phyloP scores from a whole-genome alignment of 2,888 invertebrate genomes.

The Platycheirus rosarum region DNA sequence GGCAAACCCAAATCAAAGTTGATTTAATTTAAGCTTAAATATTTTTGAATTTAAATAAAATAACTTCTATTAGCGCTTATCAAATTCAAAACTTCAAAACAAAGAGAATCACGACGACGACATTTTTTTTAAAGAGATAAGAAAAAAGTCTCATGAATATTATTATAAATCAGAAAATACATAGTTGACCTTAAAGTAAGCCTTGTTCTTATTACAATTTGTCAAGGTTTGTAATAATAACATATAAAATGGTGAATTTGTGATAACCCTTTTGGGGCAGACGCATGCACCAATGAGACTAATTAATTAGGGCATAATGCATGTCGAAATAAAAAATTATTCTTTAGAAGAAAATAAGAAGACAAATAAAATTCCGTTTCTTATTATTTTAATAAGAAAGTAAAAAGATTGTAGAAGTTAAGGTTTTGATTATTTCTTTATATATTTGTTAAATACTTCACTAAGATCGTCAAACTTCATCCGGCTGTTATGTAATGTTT shows the following conservation, averaged over 20 bases:
- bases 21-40: neutral
- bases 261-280: constrained; percentile 15
- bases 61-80: constrained; percentile 8
- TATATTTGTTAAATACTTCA: too few species aligned
- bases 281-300: too few species aligned
- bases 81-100: constrained; percentile 1
- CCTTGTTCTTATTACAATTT: constrained; percentile 27
- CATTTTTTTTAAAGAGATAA: constrained; percentile 12
- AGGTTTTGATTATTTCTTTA: too few species aligned
- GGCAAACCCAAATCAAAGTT: too few species aligned
- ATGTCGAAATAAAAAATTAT: too few species aligned
- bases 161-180: neutral
- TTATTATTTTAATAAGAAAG: too few species aligned
- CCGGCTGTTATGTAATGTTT: too few species aligned
- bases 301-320: too few species aligned
- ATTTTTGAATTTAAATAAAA: neutral
- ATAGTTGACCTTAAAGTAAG: neutral
- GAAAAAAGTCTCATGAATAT: neutral
- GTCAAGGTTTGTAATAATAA: constrained; percentile 7
- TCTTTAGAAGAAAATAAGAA: too few species aligned
- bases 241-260: neutral
- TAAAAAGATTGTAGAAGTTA: too few species aligned
- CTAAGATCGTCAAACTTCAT: too few species aligned
- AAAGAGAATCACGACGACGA: constrained; percentile 2
- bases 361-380: too few species aligned